Evolutionary conservation across 2,113 vertebrate species (phyloP).

Genomic region (Tautogolabrus adspersus): DNA sequence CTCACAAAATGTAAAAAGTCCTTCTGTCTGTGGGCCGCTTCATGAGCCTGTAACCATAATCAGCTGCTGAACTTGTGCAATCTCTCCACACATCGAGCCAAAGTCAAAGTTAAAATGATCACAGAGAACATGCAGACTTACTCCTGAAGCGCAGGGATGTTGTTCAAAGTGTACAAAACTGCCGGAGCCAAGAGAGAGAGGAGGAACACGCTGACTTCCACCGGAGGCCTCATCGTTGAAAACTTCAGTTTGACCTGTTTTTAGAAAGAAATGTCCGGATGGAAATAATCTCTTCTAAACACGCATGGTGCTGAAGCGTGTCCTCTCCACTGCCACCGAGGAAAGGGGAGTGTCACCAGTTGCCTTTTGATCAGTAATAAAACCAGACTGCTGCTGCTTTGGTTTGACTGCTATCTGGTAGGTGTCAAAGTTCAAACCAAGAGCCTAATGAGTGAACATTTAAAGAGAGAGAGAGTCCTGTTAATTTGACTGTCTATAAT

Average conservation of each 20-base stretch:
- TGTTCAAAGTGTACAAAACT: conserved; percentile 83
- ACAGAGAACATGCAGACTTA: conserved; percentile 78
- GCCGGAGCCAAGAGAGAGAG: conserved; percentile 86
- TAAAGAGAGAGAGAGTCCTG: conserved; percentile 11
- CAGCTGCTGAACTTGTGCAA: not conserved
- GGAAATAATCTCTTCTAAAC: conserved; percentile 38
- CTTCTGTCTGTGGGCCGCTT: conserved; percentile 7
- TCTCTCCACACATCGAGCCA: conserved; percentile 4
- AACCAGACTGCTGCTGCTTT: conserved; percentile 21
- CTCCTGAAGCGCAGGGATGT: conserved; percentile 83
- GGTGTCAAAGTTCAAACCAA: conserved; percentile 75
- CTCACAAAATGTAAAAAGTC: not conserved
- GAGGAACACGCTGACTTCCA: conserved; percentile 77
- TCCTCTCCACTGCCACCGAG: conserved; percentile 1
- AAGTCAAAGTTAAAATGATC: not conserved
- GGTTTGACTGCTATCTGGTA: conserved; percentile 15
- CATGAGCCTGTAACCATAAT: conserved; percentile 16
- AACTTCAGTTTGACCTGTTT: not conserved
- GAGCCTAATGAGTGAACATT: conserved; percentile 2
- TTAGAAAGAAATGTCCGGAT: not conserved
- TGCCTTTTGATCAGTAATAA: conserved; percentile 63
- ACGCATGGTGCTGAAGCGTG: not conserved
- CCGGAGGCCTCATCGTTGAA: conserved; percentile 81
- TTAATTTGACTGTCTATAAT: not conserved
- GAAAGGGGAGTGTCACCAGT: conserved; percentile 47